Base-by-base conservation (phyloP, 2,888 invertebrate species). In the Dermolepida albohirtum region DNA sequence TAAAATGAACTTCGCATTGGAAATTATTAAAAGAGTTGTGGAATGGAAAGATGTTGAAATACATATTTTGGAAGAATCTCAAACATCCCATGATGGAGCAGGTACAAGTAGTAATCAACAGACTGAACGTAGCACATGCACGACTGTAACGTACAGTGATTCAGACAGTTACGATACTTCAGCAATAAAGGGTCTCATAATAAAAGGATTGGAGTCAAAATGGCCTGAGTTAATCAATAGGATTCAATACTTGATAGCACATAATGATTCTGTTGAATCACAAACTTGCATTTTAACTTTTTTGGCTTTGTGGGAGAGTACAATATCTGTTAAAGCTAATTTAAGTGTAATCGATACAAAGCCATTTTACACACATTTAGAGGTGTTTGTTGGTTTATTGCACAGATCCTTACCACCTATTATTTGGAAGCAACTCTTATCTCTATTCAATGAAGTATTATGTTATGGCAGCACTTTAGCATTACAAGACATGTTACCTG, bases 381-480 rank as follows among this genome's bases (percentile, higher is more conserved):
- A 94, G 75, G 89, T 90, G 76, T 92, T 95, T 82, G 92, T 93
- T 11, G 87, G 90, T 69, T 81, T 92, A 66, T 85, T 86, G 69
- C 82, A 89, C 50, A 89, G 88, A 66, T 86, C 89, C 73, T 84
- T 95, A n/a, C 92, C 94, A 0, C 89, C 92, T 71, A 87, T 94
- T 54, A 89, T 95, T 74, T 95, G 95, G 89, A 90, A 92, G 76
- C 94, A 94, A 83, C 86, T 95, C 77, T 82, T 96, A 70, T 92
- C 92, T 74, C 85, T 96, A 39, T 94, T 95, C 75, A 95, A 95
- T 81, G 95, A 96, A 84, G 94, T 95, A 7, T 83, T 96, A 62
- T 96, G 96, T 82, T 96, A 96, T 81, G 95, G 95, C 1, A 95
- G 94, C 72, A 96, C 96, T 39, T 84, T 96, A 74, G 95, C 95